Evolutionary conservation across 2,888 invertebrate genomes (phyloP), one percentile per base, ranked within the genome.

Genomic region (Drosophila koepferae): DNA sequence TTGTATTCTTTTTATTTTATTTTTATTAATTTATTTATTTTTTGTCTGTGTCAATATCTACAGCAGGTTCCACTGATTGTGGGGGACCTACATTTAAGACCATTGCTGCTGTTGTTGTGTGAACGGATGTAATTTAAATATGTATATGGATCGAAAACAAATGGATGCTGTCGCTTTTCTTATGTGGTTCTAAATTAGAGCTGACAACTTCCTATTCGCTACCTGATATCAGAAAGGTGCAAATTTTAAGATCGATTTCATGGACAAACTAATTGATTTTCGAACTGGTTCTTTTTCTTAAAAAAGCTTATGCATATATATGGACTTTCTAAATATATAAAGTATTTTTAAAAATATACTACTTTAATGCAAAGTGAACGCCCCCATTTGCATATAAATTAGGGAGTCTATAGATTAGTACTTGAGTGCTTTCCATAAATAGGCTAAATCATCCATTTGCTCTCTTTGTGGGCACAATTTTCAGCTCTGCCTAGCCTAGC

Each of bases 371-470:
- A 43, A 66, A 69, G 77, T 73, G 81, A 82, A 80, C 72, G 74
- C 70, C 72, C 74, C 75, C 82, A 86, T 86, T 86, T 77, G 77
- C 84, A 86, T 86, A 60, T 54, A 76, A 66, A 80, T 86, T 69
- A 40, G 56, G 62, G 40, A 62, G 66, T 64, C 71, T 67, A 78
- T 77, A 63, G 69, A 72, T 72, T 67, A 74, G 68, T 64, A 72
- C 56, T 80, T 76, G 51, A 73, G 63, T 73, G 70, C 43, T 59
- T 63, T 64, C 54, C 63, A 55, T 55, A 7, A 12, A 53, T 61
- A 64, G 48, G 23, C 14, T 18, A 7, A 38, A 44, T n/a, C 51
- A 71, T 71, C 44, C 49, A 65, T 62, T 51, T 58, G 31, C 48
- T 44, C 64, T 55, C 51, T 75, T 40, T 55, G 48, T 43, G 36